Evolutionary conservation across 2,888 invertebrate species (phyloP), one percentile per base, ranked within the genome.

Genomic region (Geotrupes spiniger): DNA sequence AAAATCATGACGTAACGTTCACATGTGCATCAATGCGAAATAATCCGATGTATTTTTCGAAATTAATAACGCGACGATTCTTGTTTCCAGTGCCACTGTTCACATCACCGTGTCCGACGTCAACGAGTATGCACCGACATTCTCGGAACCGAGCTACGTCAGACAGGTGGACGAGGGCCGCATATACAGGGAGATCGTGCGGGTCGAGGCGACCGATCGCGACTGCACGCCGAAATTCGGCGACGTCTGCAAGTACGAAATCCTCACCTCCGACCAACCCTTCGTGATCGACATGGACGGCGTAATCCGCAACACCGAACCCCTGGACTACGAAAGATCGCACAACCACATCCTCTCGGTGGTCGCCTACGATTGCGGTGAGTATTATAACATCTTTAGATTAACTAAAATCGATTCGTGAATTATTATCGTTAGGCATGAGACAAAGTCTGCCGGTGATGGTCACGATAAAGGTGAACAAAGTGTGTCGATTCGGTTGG

Each of bases 221-320:
- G 97, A 98, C 74, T 95, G 95, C 73, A 93, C 95, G n/a, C 92
- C 92, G 31, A 84, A 91, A 48, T 95, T 87, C 71, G 93, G 93
- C 1, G 93, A 94, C 70, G 93, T 98, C 44, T 98, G 98, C 84
- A 93, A 93, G 72, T 99, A 97, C 76, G 93, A 97, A 74, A 94
- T 98, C 57, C 78, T 94, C 41, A 95, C 92, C 1, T 85, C 87
- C 53, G 92, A 94, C 60, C 89, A 90, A 59, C 92, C 92, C 0
- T 97, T 97, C 72, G 82, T 84, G 44, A 91, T 97, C 64, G 92
- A 94, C 71, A 89, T 89, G 68, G 92, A 94, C 68, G 97, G 93
- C 79, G 87, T 89, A n/a, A 89, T 99, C 59, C 84, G 89, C 59
- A 98, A 96, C 76, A 96, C 92, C 0, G 92, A 92, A 65, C 88